Base-by-base conservation (phyloP, 1,140 invertebrate genomes). In the Holotrichia oblita region DNA sequence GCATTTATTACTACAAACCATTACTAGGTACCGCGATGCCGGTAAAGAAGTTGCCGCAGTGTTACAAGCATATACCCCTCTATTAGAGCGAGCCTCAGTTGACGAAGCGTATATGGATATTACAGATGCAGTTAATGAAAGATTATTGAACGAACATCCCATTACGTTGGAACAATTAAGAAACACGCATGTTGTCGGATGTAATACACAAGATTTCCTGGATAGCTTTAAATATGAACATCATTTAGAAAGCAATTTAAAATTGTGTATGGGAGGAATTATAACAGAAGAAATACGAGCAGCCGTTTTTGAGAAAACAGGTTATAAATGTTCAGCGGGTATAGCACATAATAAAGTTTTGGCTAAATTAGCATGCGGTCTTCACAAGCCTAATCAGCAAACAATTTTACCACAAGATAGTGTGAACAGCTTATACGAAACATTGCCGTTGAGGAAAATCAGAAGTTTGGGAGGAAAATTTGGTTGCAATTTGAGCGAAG, bases 51-150 rank as follows among this genome's bases (percentile, higher is more conserved):
- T 99, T 6, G 95, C 98, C 14, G 91, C 93, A 83, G 95, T 98
- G n/a, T 87, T 99, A 55, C 93, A 93, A 85, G 91, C 91, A 78
- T 97, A 95, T 84, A 93, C 93, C 41, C 84, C 90, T 79, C 87
- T 92, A 69, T 89, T 98, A 61, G 94, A 98, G 88, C 90, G 96
- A 86, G 98, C 98, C 4, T 98, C 96, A 79, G 93, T 99, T 17
- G 98, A 99, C 89, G 98, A 99, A 89, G 97, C 98, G 2, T 99
- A 98, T 86, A 87, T 99, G 76, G 98, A 99, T 87, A 92, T 99
- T 12, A 98, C 97, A 24, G 90, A 92, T 69, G 88, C 92, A 34
- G 94, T 98, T n/a, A 89, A 93, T 72, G 86, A 89, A 78, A 87
- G 87, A 81, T 85, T 92, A 48, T 80, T 86, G 9, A 80, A 84